These are phyloP conservation scores for Bellardia pandia DNA, from an alignment of 2,888 invertebrate genomes.

Conservation along the genomic window DNA sequence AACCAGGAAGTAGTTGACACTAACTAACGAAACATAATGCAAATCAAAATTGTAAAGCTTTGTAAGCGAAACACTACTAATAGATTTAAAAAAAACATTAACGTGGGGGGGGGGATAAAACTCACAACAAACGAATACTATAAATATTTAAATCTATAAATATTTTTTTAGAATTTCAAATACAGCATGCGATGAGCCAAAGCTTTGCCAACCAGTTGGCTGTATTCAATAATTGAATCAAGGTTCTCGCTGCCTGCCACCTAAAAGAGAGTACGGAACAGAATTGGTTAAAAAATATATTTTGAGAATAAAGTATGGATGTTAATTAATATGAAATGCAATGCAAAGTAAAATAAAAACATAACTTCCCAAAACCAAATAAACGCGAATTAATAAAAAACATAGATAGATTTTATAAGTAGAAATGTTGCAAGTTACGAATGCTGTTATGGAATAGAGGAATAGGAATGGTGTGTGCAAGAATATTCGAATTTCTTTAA, in stretches of 20 bases:
- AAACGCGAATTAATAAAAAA: too few species aligned
- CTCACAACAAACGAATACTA: constrained; percentile 20
- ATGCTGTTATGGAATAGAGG: too few species aligned
- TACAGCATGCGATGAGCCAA: constrained; percentile 82
- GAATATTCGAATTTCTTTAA: too few species aligned
- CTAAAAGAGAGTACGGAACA: constrained; percentile 72
- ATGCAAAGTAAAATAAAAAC: too few species aligned
- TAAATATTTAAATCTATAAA: background rate
- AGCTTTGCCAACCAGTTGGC: constrained; percentile 81
- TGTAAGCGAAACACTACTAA: constrained; percentile 20
- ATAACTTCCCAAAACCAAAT: too few species aligned
- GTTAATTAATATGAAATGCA: background rate
- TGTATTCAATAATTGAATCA: constrained; percentile 80
- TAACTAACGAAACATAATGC: background rate
- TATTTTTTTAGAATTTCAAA: constrained; percentile 71
- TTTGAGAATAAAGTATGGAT: background rate
- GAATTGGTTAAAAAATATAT: background rate
- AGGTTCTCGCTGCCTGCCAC: constrained; percentile 75
- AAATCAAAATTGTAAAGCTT: constrained; percentile 31
- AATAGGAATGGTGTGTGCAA: too few species aligned
- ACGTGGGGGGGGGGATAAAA: constrained; percentile 6
- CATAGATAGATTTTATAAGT: too few species aligned
- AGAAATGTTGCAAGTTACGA: too few species aligned
- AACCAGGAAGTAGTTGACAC: background rate
- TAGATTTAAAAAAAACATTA: constrained; percentile 20